Base-by-base conservation (phyloP, 2,113 vertebrate species). In the Phoenicopterus ruber region DNA sequence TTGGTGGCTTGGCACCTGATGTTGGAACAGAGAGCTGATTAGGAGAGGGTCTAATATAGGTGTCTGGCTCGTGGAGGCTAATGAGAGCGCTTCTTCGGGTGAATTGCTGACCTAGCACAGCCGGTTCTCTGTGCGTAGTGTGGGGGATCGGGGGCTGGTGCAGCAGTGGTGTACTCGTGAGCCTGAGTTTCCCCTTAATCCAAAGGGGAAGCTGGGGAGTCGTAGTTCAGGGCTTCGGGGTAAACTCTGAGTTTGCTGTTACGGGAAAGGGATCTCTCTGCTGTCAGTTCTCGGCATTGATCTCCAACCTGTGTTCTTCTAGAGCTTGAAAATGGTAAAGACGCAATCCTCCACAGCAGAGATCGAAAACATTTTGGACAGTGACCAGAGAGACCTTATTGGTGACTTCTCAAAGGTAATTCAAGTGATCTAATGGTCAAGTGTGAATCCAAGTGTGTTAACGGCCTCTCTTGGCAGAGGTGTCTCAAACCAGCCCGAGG, bases 361-460 rank as follows among this genome's bases (percentile, higher is more conserved):
- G 80, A 99, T 99, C 1, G 99, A 99, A 86, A 99, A 94, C 94
- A 97, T 99, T 90, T 94, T 99, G 96, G 99, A 99, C 92, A 94
- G 82, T n/a, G 98, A 99, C 85, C 98, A 98, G 38, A 97, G 92
- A 17, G 98, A 99, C 88, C 98, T 99, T 3, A 99, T 99, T 11
- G 99, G 99, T 46, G 99, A 99, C 92, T 99, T 99, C 97, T 99
- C 99, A 36, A 99, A 99, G 99, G 99, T 99, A 89, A 98, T 19
- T 8, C 20, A 4, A 34, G 25, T 3, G 36, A 13, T 63, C 36
- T 34, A 15, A 8, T 5, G 71, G 58, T 7, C 32, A 9, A 8
- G 21, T 12, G 29, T 1, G 99, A 63, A 94, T 6, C 14, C 8
- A 8, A 17, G 20, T 5, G 50, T 28, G 44, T 24, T 4, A 21